Conservation (phyloP, 23 tunicate species). For the Diplosoma virens region DNA sequence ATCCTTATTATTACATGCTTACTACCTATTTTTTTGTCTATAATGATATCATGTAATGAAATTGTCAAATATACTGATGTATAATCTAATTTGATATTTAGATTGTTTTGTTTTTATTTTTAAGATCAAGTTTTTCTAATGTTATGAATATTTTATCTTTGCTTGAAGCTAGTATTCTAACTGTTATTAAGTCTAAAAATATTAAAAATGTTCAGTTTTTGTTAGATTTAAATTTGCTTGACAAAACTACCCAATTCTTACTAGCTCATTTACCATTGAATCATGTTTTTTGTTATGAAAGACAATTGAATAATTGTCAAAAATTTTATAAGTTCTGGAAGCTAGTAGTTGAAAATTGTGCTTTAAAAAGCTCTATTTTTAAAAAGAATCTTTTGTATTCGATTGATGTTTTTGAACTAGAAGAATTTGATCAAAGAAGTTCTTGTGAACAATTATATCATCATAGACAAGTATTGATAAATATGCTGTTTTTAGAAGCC, state of each 20-base stretch:
- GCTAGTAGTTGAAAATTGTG: not conserved
- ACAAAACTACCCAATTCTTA: not conserved
- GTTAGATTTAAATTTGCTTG: not conserved
- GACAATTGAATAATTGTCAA: not conserved
- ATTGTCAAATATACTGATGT: too few relatives aligned
- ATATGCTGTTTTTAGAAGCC: conserved; percentile 5
- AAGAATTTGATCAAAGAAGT: not conserved
- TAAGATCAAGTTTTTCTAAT: too few relatives aligned
- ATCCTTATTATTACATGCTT: too few relatives aligned
- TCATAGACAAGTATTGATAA: not conserved
- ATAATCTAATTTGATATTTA: too few relatives aligned
- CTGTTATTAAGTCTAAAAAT: not conserved
- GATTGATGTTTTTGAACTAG: conserved; percentile 2
- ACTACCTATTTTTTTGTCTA: too few relatives aligned
- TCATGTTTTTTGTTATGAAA: not conserved
- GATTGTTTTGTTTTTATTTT: too few relatives aligned
- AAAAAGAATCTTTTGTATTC: not conserved
- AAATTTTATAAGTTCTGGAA: not conserved
- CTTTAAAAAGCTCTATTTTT: not conserved
- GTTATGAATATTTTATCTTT: not conserved
- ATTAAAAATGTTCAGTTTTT: not conserved
- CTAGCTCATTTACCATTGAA: not conserved
- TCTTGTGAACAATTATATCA: not conserved
- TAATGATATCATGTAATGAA: too few relatives aligned
- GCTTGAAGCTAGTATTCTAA: not conserved